Evolutionary conservation across 2,888 invertebrate species (phyloP).

Genomic region (Thymelicus sylvestris): DNA sequence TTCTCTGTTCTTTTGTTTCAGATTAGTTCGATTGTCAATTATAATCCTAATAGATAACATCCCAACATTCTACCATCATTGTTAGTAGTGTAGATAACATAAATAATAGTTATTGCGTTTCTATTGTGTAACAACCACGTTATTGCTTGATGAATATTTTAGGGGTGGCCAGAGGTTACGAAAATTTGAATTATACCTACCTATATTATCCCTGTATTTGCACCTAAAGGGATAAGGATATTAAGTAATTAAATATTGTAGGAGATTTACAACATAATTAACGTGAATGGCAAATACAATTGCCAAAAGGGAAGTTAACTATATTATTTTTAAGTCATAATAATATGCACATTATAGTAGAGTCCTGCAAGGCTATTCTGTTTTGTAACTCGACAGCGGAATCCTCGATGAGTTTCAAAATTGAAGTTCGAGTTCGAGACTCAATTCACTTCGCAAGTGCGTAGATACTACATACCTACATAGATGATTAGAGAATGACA

Average conservation of each 20-base stretch:
- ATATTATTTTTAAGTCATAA: too few species aligned
- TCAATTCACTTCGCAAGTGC: too few species aligned
- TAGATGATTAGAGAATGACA: too few species aligned
- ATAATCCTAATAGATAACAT: neutral
- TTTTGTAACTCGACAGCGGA: too few species aligned
- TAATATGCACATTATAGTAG: too few species aligned
- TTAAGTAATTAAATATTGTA: slow-evolving; percentile 2
- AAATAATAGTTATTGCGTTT: slow-evolving; percentile 37
- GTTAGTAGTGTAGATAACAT: slow-evolving; percentile 23
- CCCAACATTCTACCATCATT: slow-evolving; percentile 15
- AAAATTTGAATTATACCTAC: slow-evolving; percentile 48
- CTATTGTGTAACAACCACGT: slow-evolving; percentile 46
- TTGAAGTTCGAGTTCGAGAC: too few species aligned
- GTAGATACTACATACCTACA: too few species aligned
- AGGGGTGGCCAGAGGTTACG: slow-evolving; percentile 50
- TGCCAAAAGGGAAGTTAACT: too few species aligned
- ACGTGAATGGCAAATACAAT: neutral
- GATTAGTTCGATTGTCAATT: too few species aligned
- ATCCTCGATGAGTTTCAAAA: too few species aligned
- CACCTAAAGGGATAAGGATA: slow-evolving; percentile 6
- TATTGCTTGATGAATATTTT: slow-evolving; percentile 57
- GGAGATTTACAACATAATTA: neutral
- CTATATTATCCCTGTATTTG: slow-evolving; percentile 14
- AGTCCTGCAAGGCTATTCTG: too few species aligned
- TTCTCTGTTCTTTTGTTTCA: too few species aligned